phyloP scores from a whole-genome alignment of 2,888 invertebrate species.

The Lymantria dispar region DNA sequence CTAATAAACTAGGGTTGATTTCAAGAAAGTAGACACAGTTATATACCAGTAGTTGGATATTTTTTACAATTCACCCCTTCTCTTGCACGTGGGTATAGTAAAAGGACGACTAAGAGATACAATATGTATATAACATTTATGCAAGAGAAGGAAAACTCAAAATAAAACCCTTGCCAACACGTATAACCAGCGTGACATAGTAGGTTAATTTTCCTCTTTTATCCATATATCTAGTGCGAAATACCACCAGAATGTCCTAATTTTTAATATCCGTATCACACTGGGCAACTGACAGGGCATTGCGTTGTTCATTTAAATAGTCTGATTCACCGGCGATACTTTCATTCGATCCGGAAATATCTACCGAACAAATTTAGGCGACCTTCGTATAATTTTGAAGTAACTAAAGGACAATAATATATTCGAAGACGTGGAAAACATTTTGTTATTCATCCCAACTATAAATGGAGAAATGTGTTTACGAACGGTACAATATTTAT shows the following conservation, averaged over 20 bases:
- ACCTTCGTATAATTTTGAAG: slow-evolving; percentile 71
- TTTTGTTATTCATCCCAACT: no score
- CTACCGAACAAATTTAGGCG: slow-evolving; percentile 67
- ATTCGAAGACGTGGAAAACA: no score
- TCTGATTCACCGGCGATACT: slow-evolving; percentile 74
- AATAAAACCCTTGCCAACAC: no score
- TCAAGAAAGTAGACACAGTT: neutral
- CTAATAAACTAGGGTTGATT: neutral
- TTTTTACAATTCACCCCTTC: no score
- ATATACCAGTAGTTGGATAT: slow-evolving; percentile 21
- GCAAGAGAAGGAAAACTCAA: no score
- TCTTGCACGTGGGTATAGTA: slow-evolving; percentile 37
- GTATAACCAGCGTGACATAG: no score
- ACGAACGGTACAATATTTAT: no score
- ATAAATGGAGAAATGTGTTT: no score
- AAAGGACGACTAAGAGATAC: no score
- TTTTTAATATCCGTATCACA: slow-evolving; percentile 60
- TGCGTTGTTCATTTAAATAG: slow-evolving; percentile 64
- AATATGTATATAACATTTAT: no score
- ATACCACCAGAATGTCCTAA: slow-evolving; percentile 57
- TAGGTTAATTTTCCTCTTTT: no score
- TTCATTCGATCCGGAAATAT: slow-evolving; percentile 77
- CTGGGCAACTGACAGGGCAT: slow-evolving; percentile 61
- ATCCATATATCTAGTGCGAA: slow-evolving; percentile 45
- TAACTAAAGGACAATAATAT: slow-evolving; percentile 57